phyloP scores from a whole-genome alignment of 2,113 vertebrate species.

The Melanerpes formicivorus region DNA sequence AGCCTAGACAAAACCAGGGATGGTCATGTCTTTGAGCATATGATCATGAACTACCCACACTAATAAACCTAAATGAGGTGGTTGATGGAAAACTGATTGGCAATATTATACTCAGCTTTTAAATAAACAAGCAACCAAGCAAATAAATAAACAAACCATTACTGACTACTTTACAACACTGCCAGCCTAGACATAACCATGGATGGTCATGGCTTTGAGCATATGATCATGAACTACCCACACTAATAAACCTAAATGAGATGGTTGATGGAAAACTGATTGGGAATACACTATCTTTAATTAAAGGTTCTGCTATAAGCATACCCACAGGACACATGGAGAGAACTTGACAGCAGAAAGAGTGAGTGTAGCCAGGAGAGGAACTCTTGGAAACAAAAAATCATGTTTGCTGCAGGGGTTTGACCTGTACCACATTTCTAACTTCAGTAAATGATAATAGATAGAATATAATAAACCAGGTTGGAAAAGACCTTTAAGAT shows the following conservation, averaged over 20 bases:
- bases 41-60: neutral
- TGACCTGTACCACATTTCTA: neutral
- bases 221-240: neutral
- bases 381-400: neutral
- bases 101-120: neutral
- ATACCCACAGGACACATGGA: neutral
- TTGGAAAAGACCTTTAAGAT: too few species aligned
- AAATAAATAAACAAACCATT: too few species aligned
- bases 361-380: neutral
- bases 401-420: neutral
- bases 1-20: neutral
- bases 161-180: neutral
- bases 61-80: neutral
- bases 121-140: neutral
- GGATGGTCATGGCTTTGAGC: neutral
- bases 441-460: neutral
- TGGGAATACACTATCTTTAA: neutral
- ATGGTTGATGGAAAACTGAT: neutral
- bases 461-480: too few species aligned
- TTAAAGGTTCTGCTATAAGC: neutral
- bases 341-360: neutral
- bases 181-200: neutral
- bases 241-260: neutral
- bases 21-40: neutral
- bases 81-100: neutral